phyloP scores from a whole-genome alignment of 2,113 vertebrate genomes.

The Columba janthina region DNA sequence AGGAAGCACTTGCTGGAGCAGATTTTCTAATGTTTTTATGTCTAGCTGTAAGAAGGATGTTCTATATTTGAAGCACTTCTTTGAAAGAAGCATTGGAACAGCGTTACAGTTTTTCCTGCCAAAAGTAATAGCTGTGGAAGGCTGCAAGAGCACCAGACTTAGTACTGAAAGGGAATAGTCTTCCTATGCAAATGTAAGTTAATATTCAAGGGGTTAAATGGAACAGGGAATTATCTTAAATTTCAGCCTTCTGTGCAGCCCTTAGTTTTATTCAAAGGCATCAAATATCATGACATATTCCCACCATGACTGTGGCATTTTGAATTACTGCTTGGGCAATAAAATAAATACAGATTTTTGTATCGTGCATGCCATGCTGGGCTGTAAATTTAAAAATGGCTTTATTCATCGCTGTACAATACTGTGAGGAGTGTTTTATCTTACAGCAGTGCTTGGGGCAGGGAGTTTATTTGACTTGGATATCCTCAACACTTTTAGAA shows the following conservation, averaged over 20 bases:
- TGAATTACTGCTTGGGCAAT: neutral
- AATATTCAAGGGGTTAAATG: neutral
- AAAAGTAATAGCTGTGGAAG: neutral
- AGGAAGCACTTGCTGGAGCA: constrained; percentile 6
- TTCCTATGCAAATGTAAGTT: neutral
- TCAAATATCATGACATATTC: neutral
- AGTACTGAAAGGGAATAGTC: neutral
- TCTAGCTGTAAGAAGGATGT: neutral
- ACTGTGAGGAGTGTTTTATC: neutral
- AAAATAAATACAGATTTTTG: neutral
- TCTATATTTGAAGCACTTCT: constrained; percentile 9
- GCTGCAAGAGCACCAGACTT: neutral
- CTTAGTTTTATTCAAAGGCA: neutral
- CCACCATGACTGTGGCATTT: neutral
- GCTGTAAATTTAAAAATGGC: neutral
- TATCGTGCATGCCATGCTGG: neutral
- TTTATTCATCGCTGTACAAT: neutral
- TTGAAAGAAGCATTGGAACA: neutral
- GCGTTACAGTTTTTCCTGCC: neutral
- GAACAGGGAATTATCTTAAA: neutral
- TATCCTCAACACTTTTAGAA: constrained; percentile 3
- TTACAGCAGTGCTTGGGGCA: neutral
- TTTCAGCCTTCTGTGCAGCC: neutral
- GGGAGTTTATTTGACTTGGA: neutral
- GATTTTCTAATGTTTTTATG: constrained; percentile 10